Percentiles rank a stretch among this genome's conserved stretches.
These are phyloP conservation scores for Notodonta dromedarius DNA, from an alignment of 2,888 invertebrate genomes.

Conservation along the genomic window DNA sequence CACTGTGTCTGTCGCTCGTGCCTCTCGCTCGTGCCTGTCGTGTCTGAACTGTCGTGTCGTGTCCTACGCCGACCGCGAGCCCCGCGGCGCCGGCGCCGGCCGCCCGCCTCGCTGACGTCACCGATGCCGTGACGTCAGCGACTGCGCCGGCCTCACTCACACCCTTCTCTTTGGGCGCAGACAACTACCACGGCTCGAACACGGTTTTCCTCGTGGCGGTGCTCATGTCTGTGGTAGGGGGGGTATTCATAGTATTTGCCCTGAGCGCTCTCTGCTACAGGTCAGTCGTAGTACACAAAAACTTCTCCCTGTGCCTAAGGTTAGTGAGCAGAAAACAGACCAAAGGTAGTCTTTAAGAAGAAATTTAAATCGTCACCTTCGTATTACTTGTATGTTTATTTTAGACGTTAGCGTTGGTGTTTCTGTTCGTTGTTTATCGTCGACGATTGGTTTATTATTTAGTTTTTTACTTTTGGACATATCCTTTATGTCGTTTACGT, in stretches of 20 bases:
- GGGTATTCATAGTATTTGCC: constrained; percentile 99
- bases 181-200: constrained; percentile 98
- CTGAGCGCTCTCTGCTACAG: constrained; percentile 99
- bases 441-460: constrained; percentile 77
- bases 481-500: constrained; percentile 75
- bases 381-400: constrained; percentile 83
- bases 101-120: constrained; percentile 57
- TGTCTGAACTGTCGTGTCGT: constrained; percentile 47
- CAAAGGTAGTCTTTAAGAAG: constrained; percentile 87
- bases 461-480: constrained; percentile 61
- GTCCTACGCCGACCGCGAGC: constrained; percentile 47
- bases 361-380: constrained; percentile 84
- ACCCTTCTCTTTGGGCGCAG: constrained; percentile 86
- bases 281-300: constrained; percentile 99
- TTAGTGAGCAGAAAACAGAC: constrained; percentile 96
- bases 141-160: constrained; percentile 58
- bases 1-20: constrained; percentile 75
- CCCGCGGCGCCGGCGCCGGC: constrained; percentile 66
- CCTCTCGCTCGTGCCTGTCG: constrained; percentile 68
- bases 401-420: constrained; percentile 84
- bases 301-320: constrained; percentile 99
- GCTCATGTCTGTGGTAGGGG: constrained; percentile 99
- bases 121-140: constrained; percentile 50
- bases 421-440: constrained; percentile 76
- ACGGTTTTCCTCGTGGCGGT: constrained; percentile 98